Base-by-base conservation (phyloP, 2,888 invertebrate species). In the Drosophila atripex region DNA sequence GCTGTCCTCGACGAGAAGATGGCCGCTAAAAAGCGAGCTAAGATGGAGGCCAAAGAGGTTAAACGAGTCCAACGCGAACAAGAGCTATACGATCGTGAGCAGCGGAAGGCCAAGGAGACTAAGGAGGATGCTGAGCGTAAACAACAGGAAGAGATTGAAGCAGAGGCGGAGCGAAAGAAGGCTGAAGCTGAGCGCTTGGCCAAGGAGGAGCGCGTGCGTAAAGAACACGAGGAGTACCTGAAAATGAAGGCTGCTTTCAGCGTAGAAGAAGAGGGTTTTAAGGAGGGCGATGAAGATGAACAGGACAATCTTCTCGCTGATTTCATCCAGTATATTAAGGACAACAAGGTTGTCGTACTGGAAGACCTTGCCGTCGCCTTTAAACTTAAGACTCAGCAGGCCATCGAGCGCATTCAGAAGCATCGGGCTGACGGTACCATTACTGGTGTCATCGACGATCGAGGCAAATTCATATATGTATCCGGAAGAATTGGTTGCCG, bases 401-500 rank as follows among this genome's bases (percentile, higher is more conserved):
- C 94, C 0, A 96, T 97, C 74, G 96, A 97, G 80, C 94, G 99
- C 77, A 95, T 99, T 71, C 95, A 96, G 73, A 95, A 96, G 49
- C 92, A 99, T 49, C 96, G 97, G 86, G 93, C 94, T 0, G 95
- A 96, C 70, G 97, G 96, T 11, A 94, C 94, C 57, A 92, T 99
- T n/a, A 97, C 98, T 2, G 97, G 99, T 0, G 99, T 99, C 1
- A 97, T 99, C 77, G 99, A 99, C 90, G 99, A 99, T 91, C 93
- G 99, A 71, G 99, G 99, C 16, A 99, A 99, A 92, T 99, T 99
- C 90, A 99, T 99, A 89, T 99, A 97, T 91, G 96, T 99, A 55
- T 97, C 98, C 0, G 94, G 95, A 95, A 45, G 99, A 99, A 92
- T 93, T 99, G 71, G 94, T 96, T 86, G 95, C 96, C 64, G 98